phyloP scores from a whole-genome alignment of 2,888 invertebrate species.

The Drosophila imparisetae region DNA sequence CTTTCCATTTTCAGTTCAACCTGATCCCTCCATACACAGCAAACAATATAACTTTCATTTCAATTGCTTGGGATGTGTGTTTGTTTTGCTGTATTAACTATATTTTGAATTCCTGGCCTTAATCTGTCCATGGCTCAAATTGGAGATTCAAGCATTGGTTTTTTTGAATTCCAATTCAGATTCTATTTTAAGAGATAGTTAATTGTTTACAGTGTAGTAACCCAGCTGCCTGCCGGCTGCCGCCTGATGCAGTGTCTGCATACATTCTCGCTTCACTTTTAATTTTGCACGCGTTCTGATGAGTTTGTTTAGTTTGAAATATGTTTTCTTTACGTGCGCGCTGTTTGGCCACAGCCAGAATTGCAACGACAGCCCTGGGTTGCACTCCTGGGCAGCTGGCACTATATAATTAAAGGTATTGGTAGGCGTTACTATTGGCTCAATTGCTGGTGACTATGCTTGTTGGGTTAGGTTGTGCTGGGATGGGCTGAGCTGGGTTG shows the following conservation, averaged over 20 bases:
- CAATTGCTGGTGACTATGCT: conserved; percentile 40
- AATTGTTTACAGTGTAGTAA: conserved; percentile 4
- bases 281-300: conserved; percentile 78
- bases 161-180: not conserved
- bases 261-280: conserved; percentile 73
- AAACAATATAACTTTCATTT: not conserved
- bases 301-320: conserved; percentile 81
- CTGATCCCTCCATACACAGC: conserved; percentile 21
- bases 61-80: not conserved
- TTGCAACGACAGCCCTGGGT: conserved; percentile 15
- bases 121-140: not conserved
- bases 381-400: conserved; percentile 52
- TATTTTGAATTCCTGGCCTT: not conserved
- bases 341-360: conserved; percentile 56
- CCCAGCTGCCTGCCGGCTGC: not conserved
- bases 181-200: no score
- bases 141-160: not conserved
- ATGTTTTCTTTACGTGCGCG: conserved; percentile 81
- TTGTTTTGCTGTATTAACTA: not conserved
- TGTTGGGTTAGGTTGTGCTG: not conserved
- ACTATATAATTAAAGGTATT: conserved; percentile 80
- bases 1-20: conserved; percentile 24
- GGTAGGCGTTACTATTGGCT: conserved; percentile 81
- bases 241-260: conserved; percentile 48
- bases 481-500: not conserved